These are phyloP conservation scores for Carpatolechia fugitivella DNA, from an alignment of 2,888 invertebrate genomes.

Conservation along the genomic window DNA sequence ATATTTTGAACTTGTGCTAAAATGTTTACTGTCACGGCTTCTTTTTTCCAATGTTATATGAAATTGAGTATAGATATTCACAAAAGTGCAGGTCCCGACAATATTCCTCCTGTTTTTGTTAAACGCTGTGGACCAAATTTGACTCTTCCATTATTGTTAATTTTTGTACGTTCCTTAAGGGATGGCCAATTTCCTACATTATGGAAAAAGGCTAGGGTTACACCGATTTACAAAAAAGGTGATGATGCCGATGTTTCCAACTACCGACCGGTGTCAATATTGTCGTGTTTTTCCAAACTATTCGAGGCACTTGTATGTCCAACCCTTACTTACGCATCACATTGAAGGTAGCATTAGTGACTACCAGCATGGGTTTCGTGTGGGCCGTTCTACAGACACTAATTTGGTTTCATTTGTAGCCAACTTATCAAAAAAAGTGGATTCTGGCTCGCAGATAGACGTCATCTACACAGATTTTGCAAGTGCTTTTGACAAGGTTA, in stretches of 20 bases:
- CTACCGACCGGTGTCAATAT: neutral
- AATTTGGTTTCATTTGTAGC: neutral
- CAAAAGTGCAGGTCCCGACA: slow-evolving; percentile 5
- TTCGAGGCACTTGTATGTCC: neutral
- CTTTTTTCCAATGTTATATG: too few species aligned
- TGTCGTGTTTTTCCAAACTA: neutral
- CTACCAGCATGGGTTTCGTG: neutral
- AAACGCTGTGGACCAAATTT: neutral
- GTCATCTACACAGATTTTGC: neutral
- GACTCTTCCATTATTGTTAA: neutral
- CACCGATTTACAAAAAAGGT: neutral
- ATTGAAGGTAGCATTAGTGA: neutral
- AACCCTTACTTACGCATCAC: neutral
- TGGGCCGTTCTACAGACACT: neutral
- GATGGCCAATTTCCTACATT: neutral
- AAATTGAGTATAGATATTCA: neutral
- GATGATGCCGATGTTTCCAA: neutral
- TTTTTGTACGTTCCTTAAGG: neutral
- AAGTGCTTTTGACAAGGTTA: slow-evolving; percentile 3
- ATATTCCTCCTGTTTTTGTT: neutral
- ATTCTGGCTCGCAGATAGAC: neutral
- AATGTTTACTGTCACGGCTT: too few species aligned
- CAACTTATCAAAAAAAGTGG: neutral
- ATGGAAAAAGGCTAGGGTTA: neutral
- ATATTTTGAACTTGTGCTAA: too few species aligned